A percentile compares a stretch with the other conserved stretches of the same genome.
phyloP scores from a whole-genome alignment of 2,888 invertebrate species.

The Anticlea derivata region DNA sequence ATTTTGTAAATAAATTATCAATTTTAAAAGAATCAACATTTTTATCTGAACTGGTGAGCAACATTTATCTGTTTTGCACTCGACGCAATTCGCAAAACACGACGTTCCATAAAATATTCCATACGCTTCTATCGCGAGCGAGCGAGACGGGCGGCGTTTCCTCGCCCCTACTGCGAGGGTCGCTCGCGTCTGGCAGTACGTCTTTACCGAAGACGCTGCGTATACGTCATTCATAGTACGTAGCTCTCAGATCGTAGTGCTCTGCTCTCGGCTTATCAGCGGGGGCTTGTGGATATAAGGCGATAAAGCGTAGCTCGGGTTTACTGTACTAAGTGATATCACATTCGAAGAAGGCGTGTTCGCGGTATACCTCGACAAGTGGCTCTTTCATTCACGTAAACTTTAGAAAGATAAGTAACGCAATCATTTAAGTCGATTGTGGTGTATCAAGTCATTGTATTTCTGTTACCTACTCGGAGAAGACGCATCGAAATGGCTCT shows the following conservation, averaged over 20 bases:
- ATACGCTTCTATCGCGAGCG: conserved; percentile 75
- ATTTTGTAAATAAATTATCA: not conserved
- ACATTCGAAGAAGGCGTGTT: conserved; percentile 73
- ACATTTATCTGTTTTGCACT: conserved; percentile 65
- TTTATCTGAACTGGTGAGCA: conserved; percentile 40
- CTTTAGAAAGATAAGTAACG: conserved; percentile 51
- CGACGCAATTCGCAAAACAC: conserved; percentile 80
- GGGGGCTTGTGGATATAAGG: conserved; percentile 73
- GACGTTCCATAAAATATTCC: conserved; percentile 80
- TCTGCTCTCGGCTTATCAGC: conserved; percentile 69
- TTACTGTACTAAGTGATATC: conserved; percentile 74
- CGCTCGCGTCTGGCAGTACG: conserved; percentile 67
- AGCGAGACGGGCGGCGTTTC: conserved; percentile 66
- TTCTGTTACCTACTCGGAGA: conserved; percentile 53
- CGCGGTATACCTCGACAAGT: conserved; percentile 52
- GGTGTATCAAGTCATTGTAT: conserved; percentile 42
- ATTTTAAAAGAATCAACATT: conserved; percentile 29
- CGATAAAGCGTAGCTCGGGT: conserved; percentile 63
- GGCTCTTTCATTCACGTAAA: conserved; percentile 53
- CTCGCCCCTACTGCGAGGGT: conserved; percentile 59
- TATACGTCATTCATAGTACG: conserved; percentile 82
- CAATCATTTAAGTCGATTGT: conserved; percentile 42
- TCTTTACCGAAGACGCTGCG: conserved; percentile 64
- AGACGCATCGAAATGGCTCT: conserved; percentile 65
- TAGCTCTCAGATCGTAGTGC: conserved; percentile 82